These are phyloP conservation scores for Phainopepla nitens DNA, from an alignment of 2,113 vertebrate species.

Conservation along the genomic window DNA sequence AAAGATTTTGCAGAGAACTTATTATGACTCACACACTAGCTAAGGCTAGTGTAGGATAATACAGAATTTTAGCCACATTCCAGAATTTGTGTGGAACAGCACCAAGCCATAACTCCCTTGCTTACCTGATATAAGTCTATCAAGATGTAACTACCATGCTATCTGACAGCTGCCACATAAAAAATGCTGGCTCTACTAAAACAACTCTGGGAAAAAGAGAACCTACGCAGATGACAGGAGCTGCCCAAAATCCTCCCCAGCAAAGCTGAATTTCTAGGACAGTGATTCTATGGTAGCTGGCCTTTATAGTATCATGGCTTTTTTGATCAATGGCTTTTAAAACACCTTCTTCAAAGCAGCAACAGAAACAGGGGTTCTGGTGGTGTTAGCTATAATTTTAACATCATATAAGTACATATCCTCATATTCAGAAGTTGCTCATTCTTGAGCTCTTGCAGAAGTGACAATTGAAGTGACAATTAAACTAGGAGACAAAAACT, in stretches of 20 bases:
- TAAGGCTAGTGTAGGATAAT: neutral
- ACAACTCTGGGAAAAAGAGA: neutral
- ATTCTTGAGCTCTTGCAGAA: neutral
- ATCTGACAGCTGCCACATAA: neutral
- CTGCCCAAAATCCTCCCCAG: neutral
- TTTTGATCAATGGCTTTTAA: neutral
- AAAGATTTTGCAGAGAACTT: neutral
- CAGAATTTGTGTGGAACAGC: neutral
- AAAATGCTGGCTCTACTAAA: neutral
- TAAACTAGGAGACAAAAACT: neutral
- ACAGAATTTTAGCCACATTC: neutral
- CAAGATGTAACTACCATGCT: neutral
- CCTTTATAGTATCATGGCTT: neutral
- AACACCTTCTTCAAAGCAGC: neutral
- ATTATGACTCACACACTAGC: neutral
- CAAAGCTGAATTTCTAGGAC: neutral
- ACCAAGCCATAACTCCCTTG: neutral
- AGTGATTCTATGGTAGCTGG: neutral
- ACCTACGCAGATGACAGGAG: neutral
- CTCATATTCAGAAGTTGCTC: neutral
- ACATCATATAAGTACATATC: neutral
- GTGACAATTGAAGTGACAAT: neutral
- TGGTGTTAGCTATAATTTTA: neutral
- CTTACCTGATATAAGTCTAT: neutral
- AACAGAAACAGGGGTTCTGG: neutral